Evolutionary conservation across 2,888 invertebrate species (phyloP).

Genomic region (Brenthis daphne): DNA sequence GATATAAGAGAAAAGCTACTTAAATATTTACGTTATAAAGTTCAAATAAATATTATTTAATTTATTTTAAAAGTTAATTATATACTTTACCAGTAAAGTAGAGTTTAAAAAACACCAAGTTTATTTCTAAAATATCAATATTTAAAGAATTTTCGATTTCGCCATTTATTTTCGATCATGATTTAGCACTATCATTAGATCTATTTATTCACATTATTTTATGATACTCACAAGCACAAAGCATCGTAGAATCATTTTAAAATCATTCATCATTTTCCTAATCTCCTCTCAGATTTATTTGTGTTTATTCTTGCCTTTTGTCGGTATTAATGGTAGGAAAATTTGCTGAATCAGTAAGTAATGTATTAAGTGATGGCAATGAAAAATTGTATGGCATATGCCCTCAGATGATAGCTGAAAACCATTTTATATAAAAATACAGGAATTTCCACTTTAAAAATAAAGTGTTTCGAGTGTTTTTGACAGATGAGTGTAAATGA

Average conservation of each 20-base stretch:
- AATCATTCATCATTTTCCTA: slow-evolving; percentile 71
- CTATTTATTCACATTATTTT: neutral
- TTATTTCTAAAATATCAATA: too few relatives aligned
- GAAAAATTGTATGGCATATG: slow-evolving; percentile 12
- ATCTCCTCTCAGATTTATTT: slow-evolving; percentile 63
- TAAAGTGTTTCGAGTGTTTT: neutral
- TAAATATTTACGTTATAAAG: too few relatives aligned
- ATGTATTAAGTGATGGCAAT: slow-evolving; percentile 23
- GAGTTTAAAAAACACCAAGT: too few relatives aligned
- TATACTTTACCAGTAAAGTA: too few relatives aligned
- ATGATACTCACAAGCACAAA: slow-evolving; percentile 22
- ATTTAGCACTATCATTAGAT: neutral
- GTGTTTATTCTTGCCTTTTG: slow-evolving; percentile 56
- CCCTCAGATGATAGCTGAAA: neutral
- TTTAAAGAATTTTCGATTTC: neutral
- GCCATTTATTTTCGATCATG: neutral
- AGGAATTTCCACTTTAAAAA: neutral
- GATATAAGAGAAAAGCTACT: too few relatives aligned
- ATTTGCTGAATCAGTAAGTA: slow-evolving; percentile 48
- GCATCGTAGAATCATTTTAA: slow-evolving; percentile 62
- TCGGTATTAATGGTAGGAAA: slow-evolving; percentile 59
- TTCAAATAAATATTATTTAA: too few relatives aligned
- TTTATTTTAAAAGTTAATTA: too few relatives aligned
- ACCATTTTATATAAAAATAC: too few relatives aligned
- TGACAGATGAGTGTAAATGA: too few relatives aligned